Base-by-base conservation (phyloP, 2,888 invertebrate species). In the Malachius bipustulatus region DNA sequence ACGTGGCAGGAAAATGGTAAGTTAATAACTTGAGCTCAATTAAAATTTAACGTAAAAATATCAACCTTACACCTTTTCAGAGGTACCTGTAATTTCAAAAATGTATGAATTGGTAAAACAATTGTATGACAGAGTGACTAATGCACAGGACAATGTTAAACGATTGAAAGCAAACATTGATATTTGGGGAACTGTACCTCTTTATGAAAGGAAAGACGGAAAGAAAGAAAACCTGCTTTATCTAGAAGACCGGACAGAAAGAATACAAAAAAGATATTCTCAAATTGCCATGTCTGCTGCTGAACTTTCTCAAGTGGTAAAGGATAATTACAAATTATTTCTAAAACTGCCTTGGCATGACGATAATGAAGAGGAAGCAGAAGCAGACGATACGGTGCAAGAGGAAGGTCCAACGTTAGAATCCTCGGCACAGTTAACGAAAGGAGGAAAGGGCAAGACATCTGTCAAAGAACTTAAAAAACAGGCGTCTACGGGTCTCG, bases 1-100 rank as follows among this genome's bases (percentile, higher is more conserved):
- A 82, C 75, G 35, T 94, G 93, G 93, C 77, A 77, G 43, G 75
- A 75, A 38, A 75, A 80, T 50, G 82, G 90, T 88, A 63, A 65
- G 68, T 55, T 36, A 28, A 32, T n/a, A 8, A 35, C 16, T 28
- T 9, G 11, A 28, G 8, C 24, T n/a, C n/a, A 19, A 19, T 8
- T 19, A n/a, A n/a, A 30, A 24, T 14, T 32, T 8, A 16, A 13
- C 6, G 4, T 29, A 27, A 12, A 26, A 29, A 34, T 19, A n/a
- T 8, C 24, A 19, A 8, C n/a, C n/a, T 19, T 19, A 19, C 6
- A 19, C 47, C 46, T 14, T 42, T 46, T 6, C 34, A 49, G 53
- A 51, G 41, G 39, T 41, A 2, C 42, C 40, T 3, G 35, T 48
- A 63, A 75, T 88, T 51, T 70, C 75, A 4, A 69, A 71, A 39